These are phyloP conservation scores for Beris morrisii DNA, from an alignment of 2,888 invertebrate genomes.

Conservation along the genomic window DNA sequence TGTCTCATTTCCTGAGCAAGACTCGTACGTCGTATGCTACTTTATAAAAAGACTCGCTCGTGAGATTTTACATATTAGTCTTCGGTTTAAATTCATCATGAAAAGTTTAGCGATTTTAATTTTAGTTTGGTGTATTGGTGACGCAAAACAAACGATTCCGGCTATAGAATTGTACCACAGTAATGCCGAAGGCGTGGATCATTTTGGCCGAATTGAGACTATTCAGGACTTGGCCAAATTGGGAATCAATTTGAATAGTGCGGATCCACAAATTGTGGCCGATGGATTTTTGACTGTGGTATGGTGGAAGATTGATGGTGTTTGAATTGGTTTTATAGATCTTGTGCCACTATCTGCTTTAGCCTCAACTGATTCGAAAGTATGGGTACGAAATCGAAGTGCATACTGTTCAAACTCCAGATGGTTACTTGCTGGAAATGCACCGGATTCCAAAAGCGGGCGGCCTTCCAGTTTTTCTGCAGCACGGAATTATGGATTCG, in stretches of 20 bases:
- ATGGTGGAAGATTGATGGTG: background rate
- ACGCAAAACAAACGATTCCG: too few relatives aligned
- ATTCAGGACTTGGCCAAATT: slow-evolving; percentile 17
- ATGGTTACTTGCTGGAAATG: slow-evolving; percentile 71
- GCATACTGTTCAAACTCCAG: slow-evolving; percentile 64
- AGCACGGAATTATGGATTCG: slow-evolving; percentile 69
- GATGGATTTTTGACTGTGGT: slow-evolving; percentile 8
- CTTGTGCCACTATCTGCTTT: background rate
- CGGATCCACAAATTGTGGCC: slow-evolving; percentile 41
- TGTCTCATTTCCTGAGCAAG: too few relatives aligned
- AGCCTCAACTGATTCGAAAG: slow-evolving; percentile 60
- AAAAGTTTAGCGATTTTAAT: too few relatives aligned
- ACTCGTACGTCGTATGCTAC: too few relatives aligned
- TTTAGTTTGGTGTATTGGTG: too few relatives aligned
- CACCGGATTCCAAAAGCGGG: slow-evolving; percentile 63
- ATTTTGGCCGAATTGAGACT: too few relatives aligned
- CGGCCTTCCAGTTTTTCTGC: slow-evolving; percentile 49
- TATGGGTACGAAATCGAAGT: slow-evolving; percentile 64
- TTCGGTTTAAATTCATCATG: too few relatives aligned
- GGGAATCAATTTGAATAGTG: slow-evolving; percentile 29
- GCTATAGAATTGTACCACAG: too few relatives aligned
- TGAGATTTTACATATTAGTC: too few relatives aligned
- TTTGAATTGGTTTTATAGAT: background rate
- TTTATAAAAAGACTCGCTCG: too few relatives aligned
- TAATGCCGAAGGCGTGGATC: too few relatives aligned